Evolutionary conservation across 2,888 invertebrate species (phyloP), one percentile per base, ranked within the genome.

Genomic region (Ecliptopera silaceata): DNA sequence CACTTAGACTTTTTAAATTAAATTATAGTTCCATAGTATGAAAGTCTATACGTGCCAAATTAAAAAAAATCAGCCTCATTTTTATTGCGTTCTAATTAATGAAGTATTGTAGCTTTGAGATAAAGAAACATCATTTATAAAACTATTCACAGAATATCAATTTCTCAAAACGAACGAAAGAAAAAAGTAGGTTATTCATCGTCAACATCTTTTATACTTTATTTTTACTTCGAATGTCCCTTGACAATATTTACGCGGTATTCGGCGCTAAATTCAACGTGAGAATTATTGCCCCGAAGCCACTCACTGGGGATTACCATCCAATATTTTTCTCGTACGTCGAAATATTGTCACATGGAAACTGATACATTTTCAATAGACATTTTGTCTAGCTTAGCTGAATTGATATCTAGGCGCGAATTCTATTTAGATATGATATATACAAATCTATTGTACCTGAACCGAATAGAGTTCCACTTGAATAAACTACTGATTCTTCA

Each of bases 181-280:
- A 26, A 8, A 8, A 26, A 26, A 8, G 10, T 5, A 26, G 10
- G 10, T 8, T 26, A 26, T 26, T 26, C 26, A 26, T 8, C 6
- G 6, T 26, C 10, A 6, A 0, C 3, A 26, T 8, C 8, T 26
- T 26, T 8, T 26, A 8, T 8, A 8, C 4, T 8, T 26, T 26
- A 45, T 46, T 49, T 58, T 60, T 60, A 64, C 60, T 32, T 15
- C 45, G 59, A 50, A 48, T 56, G 62, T 67, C 72, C 61, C 68
- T 15, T 34, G 72, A 60, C 54, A 61, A 55, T 56, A 51, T 70
- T 72, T 66, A 60, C 59, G 56, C 64, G 61, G 53, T 47, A 56
- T 56, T 59, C 59, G 22, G 59, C 51, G 50, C 60, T 52, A 64
- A 70, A 70, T 69, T 67, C 59, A 59, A 63, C 59, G 53, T 45